Evolutionary conservation across 2,888 invertebrate species (phyloP), one percentile per base, ranked within the genome.

Genomic region (Drosophila recens): DNA sequence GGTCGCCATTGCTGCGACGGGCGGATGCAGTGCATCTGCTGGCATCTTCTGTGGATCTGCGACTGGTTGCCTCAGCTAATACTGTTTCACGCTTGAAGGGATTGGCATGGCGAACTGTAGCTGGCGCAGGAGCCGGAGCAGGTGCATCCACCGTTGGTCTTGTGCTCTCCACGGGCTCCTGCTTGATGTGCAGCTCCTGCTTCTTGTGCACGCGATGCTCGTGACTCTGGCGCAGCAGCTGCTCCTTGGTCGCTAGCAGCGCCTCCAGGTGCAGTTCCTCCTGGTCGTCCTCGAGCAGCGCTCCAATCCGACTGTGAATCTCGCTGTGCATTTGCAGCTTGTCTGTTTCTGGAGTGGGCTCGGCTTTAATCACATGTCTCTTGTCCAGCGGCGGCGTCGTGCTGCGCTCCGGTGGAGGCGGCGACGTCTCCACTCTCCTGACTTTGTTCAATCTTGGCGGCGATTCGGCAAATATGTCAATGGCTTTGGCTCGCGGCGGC

Each of bases 401-500:
- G 56, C 81, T 85, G 3, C 81, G 77, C 10, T 78, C 69, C 2
- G 40, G 13, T 2, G 40, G 13, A 13, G 48, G n/a, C n/a, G 48
- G n/a, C n/a, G 30, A 30, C 6, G 30, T 8, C 30, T 30, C 10
- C 27, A 23, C 13, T 66, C 40, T 20, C 9, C 10, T 13, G 2
- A 51, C 15, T 27, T 70, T 71, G 62, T 53, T 79, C 75, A 71
- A 63, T 86, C 83, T 79, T 74, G 90, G 86, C 49, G 90, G 89
- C 5, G 91, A 90, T 53, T 90, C 90, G 23, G 90, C 90, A 61
- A 90, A 91, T 75, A 90, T 90, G 68, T 91, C 90, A 40, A 78
- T 81, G 2, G 48, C 54, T 40, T 81, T 75, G 4, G 67, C 72
- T 38, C 45, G 30, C 10, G 45, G 30, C 3, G 58, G 58, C 3